A percentile compares a stretch with the other conserved stretches of the same genome.
phyloP scores from a whole-genome alignment of 1,140 invertebrate species.

The Drosophila novamexicana region DNA sequence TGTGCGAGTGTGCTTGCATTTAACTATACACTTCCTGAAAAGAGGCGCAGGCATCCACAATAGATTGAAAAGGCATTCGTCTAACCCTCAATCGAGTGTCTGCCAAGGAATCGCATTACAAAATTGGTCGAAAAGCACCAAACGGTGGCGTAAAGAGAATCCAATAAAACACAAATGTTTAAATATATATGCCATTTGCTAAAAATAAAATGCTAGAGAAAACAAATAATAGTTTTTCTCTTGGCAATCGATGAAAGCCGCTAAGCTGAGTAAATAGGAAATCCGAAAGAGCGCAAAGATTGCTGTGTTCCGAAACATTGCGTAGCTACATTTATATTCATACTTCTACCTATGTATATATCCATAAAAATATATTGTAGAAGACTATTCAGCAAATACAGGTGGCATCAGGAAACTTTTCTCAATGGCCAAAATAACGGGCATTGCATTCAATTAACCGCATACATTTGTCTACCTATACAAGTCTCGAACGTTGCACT shows the following conservation, averaged over 20 bases:
- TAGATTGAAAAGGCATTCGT: constrained; percentile 23
- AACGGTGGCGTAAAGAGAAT: constrained; percentile 23
- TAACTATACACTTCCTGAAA: constrained; percentile 37
- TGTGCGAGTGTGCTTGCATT: constrained; percentile 4
- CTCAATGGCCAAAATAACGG: no score
- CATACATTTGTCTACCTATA: not conserved
- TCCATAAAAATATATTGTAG: not conserved
- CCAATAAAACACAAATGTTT: constrained; percentile 43
- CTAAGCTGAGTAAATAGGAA: constrained; percentile 16
- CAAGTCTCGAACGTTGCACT: not conserved
- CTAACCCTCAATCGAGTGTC: constrained; percentile 10
- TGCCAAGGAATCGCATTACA: constrained; percentile 42
- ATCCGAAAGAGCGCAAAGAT: constrained; percentile 18
- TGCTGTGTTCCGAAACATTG: not conserved
- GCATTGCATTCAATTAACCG: no score
- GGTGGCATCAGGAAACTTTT: not conserved
- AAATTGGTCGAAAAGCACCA: constrained; percentile 1
- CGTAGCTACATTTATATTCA: no score
- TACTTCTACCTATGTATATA: not conserved
- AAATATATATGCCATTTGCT: constrained; percentile 40
- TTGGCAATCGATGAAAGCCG: constrained; percentile 20
- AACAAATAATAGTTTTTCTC: constrained; percentile 30
- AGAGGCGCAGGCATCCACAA: constrained; percentile 8
- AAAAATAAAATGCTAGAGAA: constrained; percentile 40
- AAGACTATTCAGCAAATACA: constrained; percentile 24